Evolutionary conservation across 2,888 invertebrate species (phyloP).

Genomic region (Napeogenes sylphis): DNA sequence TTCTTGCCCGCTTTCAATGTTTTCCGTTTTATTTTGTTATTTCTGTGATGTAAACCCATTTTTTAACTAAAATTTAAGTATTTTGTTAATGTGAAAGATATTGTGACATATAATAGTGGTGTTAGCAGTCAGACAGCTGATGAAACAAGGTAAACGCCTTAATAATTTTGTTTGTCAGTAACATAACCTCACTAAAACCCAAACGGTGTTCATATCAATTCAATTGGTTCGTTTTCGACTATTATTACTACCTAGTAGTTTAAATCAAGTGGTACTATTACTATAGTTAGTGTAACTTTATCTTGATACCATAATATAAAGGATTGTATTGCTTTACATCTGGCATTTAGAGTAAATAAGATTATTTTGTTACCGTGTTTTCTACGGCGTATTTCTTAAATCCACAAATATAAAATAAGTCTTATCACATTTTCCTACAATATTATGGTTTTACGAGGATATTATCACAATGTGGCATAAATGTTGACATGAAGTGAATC

Average conservation of each 20-base stretch:
- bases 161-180: constrained; percentile 75
- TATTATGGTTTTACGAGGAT: constrained; percentile 10
- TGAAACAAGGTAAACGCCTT: constrained; percentile 75
- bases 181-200: constrained; percentile 73
- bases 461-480: constrained; percentile 23
- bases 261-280: background rate
- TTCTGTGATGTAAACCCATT: constrained; percentile 77
- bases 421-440: constrained; percentile 8
- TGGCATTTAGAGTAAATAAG: background rate
- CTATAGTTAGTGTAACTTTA: background rate
- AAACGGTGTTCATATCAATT: constrained; percentile 61
- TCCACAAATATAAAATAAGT: constrained; percentile 1
- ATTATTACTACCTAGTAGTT: background rate
- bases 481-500: constrained; percentile 53
- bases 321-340: background rate
- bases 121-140: constrained; percentile 58
- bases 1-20: constrained; percentile 79
- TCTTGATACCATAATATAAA: background rate
- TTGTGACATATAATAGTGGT: constrained; percentile 68
- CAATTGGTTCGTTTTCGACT: constrained; percentile 33
- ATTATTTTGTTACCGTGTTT: background rate
- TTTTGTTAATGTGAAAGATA: constrained; percentile 62
- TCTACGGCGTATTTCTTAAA: background rate
- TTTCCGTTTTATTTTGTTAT: constrained; percentile 78
- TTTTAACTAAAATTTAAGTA: constrained; percentile 67